Base-by-base conservation (phyloP, 2,888 invertebrate species). In the Gymnocheta viridis region DNA sequence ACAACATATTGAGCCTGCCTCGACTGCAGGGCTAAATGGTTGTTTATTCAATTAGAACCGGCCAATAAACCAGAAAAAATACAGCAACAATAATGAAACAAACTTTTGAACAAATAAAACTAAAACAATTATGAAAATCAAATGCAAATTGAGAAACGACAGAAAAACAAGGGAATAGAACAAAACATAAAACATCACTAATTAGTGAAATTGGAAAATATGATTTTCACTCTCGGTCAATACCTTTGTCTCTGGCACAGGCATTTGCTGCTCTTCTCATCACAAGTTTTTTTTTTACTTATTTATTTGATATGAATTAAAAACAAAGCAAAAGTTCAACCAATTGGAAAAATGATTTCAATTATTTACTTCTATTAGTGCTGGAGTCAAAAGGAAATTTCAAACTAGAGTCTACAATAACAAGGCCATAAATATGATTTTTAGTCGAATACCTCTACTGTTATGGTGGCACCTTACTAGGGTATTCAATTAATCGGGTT, bases 11-110 rank as follows among this genome's bases (percentile, higher is more conserved):
- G 76, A 70, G 64, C 27, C 62, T 58, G 47, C 12, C 7, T 41
- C 35, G 22, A n/a, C 44, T 41, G 60, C 14, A 60, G 12, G 60
- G 19, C 72, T 73, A 44, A 70, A 49, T 49, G 62, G 69, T 49
- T 77, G 67, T 60, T 54, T 35, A 84, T 84, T 84, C 77, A 84
- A 78, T 84, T 78, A 81, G 64, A 69, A 32, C 32, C n/a, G 41
- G 12, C 49, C 51, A 77, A 17, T 35, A 58, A 70, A n/a, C 32
- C 54, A 5, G 44, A 67, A 24, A n/a, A 78, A 41, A 29, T 49
- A 38, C 27, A 41, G 24, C 64, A 64, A 64, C 54, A 72, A 66
- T 27, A 64, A 29, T 41, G 41, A 47, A 54, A 66, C 38, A 44
- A 44, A n/a, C 74, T 29, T 24, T 73, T 17, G 12, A 49, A 58